Evolutionary conservation across 2,888 invertebrate species (phyloP).

Genomic region (Bruchidius siliquastri): DNA sequence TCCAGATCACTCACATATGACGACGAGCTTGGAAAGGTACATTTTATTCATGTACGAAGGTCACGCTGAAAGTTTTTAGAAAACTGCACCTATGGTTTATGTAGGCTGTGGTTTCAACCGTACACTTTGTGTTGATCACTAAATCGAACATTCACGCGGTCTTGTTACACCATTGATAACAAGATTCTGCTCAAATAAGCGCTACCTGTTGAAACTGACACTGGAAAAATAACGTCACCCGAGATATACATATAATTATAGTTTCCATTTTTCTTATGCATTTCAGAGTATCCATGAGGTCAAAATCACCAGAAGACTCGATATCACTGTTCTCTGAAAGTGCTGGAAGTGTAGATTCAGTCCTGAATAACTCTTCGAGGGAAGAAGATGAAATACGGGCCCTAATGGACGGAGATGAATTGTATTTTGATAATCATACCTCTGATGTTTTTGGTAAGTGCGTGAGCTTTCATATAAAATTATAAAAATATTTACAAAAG

Average conservation of each 20-base stretch:
- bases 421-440: slow-evolving; percentile 38
- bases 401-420: slow-evolving; percentile 51
- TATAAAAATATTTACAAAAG: too few species aligned
- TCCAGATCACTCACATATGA: slow-evolving; percentile 57
- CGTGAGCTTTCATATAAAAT: too few species aligned
- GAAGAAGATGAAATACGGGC: slow-evolving; percentile 72
- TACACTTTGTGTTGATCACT: too few species aligned
- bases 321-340: slow-evolving; percentile 63
- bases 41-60: neutral
- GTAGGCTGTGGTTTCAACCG: too few species aligned
- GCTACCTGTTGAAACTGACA: too few species aligned
- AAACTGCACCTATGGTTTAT: too few species aligned
- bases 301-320: slow-evolving; percentile 68
- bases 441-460: slow-evolving; percentile 37
- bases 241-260: too few species aligned
- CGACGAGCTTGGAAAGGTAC: slow-evolving; percentile 60
- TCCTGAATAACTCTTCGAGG: slow-evolving; percentile 81
- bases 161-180: too few species aligned
- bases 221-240: too few species aligned
- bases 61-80: too few species aligned
- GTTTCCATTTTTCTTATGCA: neutral
- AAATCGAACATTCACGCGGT: too few species aligned
- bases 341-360: slow-evolving; percentile 81
- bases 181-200: too few species aligned
- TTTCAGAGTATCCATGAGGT: slow-evolving; percentile 64